phyloP scores from a whole-genome alignment of 2,113 vertebrate genomes.

The Erythrolamprus reginae region DNA sequence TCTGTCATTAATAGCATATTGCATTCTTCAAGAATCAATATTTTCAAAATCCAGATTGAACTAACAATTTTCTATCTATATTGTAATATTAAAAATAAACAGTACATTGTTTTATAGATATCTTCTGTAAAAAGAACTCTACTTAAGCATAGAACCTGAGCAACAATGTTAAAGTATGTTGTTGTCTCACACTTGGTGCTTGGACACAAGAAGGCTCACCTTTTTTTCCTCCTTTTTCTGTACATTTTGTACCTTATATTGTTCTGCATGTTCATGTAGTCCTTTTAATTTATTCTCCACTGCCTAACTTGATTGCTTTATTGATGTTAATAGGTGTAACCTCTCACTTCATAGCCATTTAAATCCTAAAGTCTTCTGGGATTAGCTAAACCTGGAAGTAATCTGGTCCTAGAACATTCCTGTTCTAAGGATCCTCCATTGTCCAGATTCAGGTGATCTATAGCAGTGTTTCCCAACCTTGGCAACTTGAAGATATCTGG shows the following conservation, averaged over 20 bases:
- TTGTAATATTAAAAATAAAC: background rate
- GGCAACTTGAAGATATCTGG: no score
- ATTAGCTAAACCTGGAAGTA: background rate
- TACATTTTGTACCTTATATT: background rate
- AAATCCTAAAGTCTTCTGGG: background rate
- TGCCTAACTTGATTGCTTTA: background rate
- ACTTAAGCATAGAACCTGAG: rapidly evolving
- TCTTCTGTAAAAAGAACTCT: rapidly evolving
- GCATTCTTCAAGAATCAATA: background rate
- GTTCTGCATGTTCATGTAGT: background rate
- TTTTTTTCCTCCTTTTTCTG: rapidly evolving
- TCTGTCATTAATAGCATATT: background rate
- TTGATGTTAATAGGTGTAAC: background rate
- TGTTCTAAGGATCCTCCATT: background rate
- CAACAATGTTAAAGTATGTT: rapidly evolving
- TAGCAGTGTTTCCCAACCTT: no score
- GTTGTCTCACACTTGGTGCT: background rate
- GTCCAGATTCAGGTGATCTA: background rate
- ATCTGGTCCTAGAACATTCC: background rate
- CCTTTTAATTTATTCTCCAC: background rate
- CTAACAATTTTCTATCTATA: rapidly evolving
- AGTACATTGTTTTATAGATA: rapidly evolving
- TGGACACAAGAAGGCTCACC: no score
- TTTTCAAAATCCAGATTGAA: background rate
- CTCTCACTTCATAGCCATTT: background rate